Evolutionary conservation across 1,140 invertebrate genomes (phyloP), one percentile per base, ranked within the genome.

Genomic region (Anoplophora glabripennis): DNA sequence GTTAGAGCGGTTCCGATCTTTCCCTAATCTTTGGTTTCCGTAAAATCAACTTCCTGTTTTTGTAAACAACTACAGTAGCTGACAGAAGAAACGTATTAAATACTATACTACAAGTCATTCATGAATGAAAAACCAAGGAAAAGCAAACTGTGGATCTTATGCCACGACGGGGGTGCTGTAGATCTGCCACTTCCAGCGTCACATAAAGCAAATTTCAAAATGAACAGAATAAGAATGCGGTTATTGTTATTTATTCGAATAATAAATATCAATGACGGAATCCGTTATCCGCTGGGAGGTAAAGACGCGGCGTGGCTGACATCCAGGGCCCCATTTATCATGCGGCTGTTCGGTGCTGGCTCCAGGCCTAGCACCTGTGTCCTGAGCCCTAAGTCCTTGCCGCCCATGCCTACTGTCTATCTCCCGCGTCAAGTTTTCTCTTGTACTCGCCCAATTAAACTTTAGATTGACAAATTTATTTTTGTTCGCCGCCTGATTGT

Each of bases 381-480:
- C 61, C 57, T 54, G 17, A n/a, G 28, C 38, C 34, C 36, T 52
- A 9, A 33, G 11, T 18, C 18, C 40, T 38, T 34, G 38, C 35
- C 54, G 59, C 12, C 11, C 7, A 33, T 44, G 47, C 51, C 55
- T 59, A 28, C 21, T 28, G 21, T 28, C 21, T 28, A 41, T 59
- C 48, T 53, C 18, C 38, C 38, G 38, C n/a, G 38, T 15, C n/a
- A 41, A 34, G 53, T 18, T 33, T 34, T 35, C 47, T 42, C 45
- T 52, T 47, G 28, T 61, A 41, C 61, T 54, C 42, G 53, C 36
- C 61, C 61, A 63, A 63, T 63, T 63, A 63, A 63, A 63, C 55
- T 63, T 63, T 63, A 54, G 61, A 63, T 63, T 63, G 61, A 63
- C 61, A 59, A 53, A 63, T 63, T 63, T 54, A 59, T 63, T 63